Evolutionary conservation across 1,140 invertebrate genomes (phyloP), one percentile per base, ranked within the genome.

Genomic region (Papilio dardanus): DNA sequence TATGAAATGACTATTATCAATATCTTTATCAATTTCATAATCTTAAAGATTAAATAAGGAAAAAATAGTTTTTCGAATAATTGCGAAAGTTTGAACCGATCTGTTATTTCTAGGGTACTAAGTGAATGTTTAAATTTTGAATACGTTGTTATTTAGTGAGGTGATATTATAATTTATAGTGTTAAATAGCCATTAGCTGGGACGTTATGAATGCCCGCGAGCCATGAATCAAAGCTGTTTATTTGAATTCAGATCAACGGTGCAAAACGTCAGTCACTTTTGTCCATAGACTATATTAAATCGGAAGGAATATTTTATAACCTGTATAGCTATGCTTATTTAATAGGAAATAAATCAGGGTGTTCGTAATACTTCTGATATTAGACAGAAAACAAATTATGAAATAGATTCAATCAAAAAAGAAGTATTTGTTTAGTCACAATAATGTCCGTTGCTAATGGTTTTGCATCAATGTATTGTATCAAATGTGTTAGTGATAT

Each of bases 151-250:
- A 73, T 73, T 54, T 73, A 71, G 21, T 54, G 30, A 35, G 31
- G 69, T 71, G 24, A 30, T 71, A 71, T 71, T 50, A 50, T 73
- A 50, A 73, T 73, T 73, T 50, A 73, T 73, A 54, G 46, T 50
- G 14, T 50, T 73, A 73, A 73, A 46, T 73, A 78, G 74, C 77
- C 80, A 84, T 84, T 83, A 85, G 80, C 79, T 78, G 76, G 81
- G 83, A 85, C 83, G 80, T 80, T 83, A 82, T 77, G 71, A 77
- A 76, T 77, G 81, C 76, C 76, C 74, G 83, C 80, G 81, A 81
- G 80, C 78, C 80, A 86, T 87, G 86, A 85, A 84, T 87, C 87
- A 89, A 81, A 82, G 79, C 76, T 87, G 83, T 88, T 88, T 83
- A 83, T 83, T 82, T 77, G 77, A 79, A 81, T 77, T 79, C 76